Evolutionary conservation across 2,797 vertebrate species (phyloP), one percentile per base, ranked within the genome.

Genomic region (Eleutherodactylus coqui): DNA sequence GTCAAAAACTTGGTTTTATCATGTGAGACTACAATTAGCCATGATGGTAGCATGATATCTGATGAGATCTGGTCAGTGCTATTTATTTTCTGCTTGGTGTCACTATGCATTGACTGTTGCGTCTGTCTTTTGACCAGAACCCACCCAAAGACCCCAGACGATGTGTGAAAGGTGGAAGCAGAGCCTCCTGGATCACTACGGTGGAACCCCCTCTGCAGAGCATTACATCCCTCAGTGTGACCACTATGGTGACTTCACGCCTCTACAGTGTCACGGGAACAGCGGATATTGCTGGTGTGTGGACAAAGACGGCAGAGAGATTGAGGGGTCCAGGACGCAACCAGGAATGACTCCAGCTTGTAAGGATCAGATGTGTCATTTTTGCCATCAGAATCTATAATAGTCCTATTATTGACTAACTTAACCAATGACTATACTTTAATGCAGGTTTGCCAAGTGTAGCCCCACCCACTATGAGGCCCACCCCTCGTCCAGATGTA

Each of bases 311-410:
- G 98, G 98, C 21, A 93, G 96, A 24, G 97, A 98, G 89, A 92
- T 99, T 80, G 91, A 94, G 3, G 98, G 98, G 1, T 97, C 98
- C 0, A 92, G 97, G 79, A 97, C 97, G 0, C 92, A 97, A 17
- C 95, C 97, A 0, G 95, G 92, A 6, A 94, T 92, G 89, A 94
- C 94, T 32, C 98, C 97, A 0, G 96, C 96, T 0, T 99, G 98
- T 99, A 92, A 96, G 97, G 86, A 67, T 27, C n/a, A 13, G 24
- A 3, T 21, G 0, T 0, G 21, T 2, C 2, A 0, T 19, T 13
- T 0, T 0, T 24, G 0, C 78, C 8, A 38, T 9, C 41, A 34
- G 17, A 5, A 3, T 21, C 67, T 16, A 47, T 4, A 13, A 47
- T 21, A 53, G 5, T 6, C 17, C 0, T 0, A 47, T 24, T 29